phyloP scores from a whole-genome alignment of 1,140 invertebrate genomes.

The Apis mellifera region DNA sequence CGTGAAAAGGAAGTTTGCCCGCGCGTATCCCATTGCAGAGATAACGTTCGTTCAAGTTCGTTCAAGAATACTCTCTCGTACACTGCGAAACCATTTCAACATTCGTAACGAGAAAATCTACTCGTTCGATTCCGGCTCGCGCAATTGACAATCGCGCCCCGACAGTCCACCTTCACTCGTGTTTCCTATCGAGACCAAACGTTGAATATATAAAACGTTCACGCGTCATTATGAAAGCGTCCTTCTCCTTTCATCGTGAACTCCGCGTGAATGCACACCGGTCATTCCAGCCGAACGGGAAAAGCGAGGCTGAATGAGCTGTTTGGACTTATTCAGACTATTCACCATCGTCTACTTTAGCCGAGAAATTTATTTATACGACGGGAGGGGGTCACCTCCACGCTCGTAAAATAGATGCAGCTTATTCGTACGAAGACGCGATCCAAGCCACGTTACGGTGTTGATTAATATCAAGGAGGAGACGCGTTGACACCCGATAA shows the following conservation, averaged over 20 bases:
- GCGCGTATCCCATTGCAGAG: too few species aligned
- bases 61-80: too few species aligned
- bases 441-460: background rate
- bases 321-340: constrained; percentile 37
- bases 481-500: background rate
- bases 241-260: background rate
- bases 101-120: too few species aligned
- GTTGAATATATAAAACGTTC: background rate
- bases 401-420: constrained; percentile 16
- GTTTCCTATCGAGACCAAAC: background rate
- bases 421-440: background rate
- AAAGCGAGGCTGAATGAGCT: constrained; percentile 19
- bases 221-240: background rate
- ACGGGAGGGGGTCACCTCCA: background rate
- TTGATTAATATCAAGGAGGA: background rate
- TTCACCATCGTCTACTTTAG: constrained; percentile 31
- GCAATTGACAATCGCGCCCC: too few species aligned
- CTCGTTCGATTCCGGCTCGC: too few species aligned
- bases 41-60: too few species aligned
- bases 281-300: background rate
- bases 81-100: too few species aligned
- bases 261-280: background rate
- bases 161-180: too few species aligned
- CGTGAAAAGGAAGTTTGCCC: too few species aligned
- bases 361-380: constrained; percentile 37